phyloP scores from a whole-genome alignment of 2,888 invertebrate genomes.

The Conus canariensis region DNA sequence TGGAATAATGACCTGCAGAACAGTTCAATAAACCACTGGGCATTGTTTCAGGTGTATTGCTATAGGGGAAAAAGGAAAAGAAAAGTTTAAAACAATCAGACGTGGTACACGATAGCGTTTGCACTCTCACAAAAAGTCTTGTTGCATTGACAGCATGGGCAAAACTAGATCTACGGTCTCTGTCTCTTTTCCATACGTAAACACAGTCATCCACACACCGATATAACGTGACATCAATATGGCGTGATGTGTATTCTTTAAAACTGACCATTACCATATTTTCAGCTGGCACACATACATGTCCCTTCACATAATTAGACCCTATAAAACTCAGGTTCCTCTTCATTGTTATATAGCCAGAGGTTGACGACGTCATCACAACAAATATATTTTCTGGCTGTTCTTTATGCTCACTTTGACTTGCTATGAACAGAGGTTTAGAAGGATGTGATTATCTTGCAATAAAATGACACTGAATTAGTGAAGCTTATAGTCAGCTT shows the following conservation, averaged over 20 bases:
- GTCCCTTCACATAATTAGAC: no score
- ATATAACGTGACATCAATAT: background rate
- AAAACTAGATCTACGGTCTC: background rate
- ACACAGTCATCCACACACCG: no score
- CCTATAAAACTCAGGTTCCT: background rate
- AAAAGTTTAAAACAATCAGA: constrained; percentile 2
- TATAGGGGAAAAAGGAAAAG: background rate
- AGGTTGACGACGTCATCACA: background rate
- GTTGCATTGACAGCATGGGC: background rate
- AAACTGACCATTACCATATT: background rate
- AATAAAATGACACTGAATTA: no score
- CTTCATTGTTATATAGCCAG: background rate
- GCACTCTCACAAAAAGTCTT: background rate
- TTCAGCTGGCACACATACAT: background rate
- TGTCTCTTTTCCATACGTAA: background rate
- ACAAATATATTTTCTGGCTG: background rate
- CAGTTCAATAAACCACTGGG: constrained; percentile 10
- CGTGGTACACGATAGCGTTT: background rate
- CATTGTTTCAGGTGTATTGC: background rate
- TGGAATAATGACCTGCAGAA: background rate
- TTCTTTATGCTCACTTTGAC: no score
- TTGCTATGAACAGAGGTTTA: no score
- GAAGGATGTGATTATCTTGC: no score
- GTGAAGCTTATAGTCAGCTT: no score
- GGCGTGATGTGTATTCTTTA: background rate